Evolutionary conservation across 2,113 vertebrate species (phyloP).

Genomic region (Miniopterus natalensis): DNA sequence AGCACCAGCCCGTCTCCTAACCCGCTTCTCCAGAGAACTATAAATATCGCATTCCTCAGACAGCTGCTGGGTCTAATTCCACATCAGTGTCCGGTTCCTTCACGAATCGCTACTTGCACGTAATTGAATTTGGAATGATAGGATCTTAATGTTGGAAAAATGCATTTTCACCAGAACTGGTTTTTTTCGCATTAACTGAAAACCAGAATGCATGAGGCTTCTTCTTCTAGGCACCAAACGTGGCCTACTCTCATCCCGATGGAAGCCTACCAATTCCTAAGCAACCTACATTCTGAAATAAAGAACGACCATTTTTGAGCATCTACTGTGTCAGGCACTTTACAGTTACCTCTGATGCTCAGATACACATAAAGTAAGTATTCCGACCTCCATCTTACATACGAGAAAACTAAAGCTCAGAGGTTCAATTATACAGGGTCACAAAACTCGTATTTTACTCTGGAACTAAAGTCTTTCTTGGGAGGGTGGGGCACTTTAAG

Average conservation of each 20-base stretch:
- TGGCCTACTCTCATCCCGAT: neutral
- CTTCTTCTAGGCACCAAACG: neutral
- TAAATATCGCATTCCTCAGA: constrained; percentile 41
- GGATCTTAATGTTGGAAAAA: constrained; percentile 67
- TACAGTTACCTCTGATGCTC: neutral
- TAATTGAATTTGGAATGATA: constrained; percentile 75
- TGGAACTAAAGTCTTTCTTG: neutral
- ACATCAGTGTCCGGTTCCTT: constrained; percentile 50
- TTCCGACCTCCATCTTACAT: neutral
- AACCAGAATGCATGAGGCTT: neutral
- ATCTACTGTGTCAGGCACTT: neutral
- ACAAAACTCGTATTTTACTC: neutral
- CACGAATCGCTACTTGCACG: constrained; percentile 59
- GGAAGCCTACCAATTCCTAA: constrained; percentile 10
- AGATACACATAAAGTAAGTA: neutral
- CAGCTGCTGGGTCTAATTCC: constrained; percentile 57
- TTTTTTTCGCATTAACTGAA: constrained; percentile 14
- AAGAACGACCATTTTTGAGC: neutral
- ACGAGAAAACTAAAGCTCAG: neutral
- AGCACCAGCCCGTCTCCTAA: neutral
- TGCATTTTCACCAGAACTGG: constrained; percentile 56
- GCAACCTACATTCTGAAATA: neutral
- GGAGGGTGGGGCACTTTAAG: neutral
- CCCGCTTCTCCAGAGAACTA: neutral
- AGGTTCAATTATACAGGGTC: neutral